These are phyloP conservation scores for Eretmocerus hayati DNA, from an alignment of 2,888 invertebrate genomes.

Conservation along the genomic window DNA sequence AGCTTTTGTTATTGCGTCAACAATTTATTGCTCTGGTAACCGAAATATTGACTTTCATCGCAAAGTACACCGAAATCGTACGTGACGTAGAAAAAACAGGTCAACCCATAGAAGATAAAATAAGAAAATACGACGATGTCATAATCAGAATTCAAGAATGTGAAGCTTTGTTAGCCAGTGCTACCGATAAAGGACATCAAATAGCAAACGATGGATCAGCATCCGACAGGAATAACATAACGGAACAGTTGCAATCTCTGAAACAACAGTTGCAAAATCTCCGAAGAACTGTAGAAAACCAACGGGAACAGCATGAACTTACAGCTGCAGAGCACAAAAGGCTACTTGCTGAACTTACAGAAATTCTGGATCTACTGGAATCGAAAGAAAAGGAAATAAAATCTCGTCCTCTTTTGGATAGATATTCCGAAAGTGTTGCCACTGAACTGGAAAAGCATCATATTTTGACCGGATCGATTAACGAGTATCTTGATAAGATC, in stretches of 20 bases:
- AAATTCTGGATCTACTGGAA: conserved; percentile 76
- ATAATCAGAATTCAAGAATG: conserved; percentile 83
- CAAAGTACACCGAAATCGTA: conserved; percentile 79
- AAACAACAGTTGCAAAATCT: conserved; percentile 77
- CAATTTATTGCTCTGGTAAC: conserved; percentile 81
- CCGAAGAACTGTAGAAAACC: conserved; percentile 74
- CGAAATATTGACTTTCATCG: conserved; percentile 80
- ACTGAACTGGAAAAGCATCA: conserved; percentile 73
- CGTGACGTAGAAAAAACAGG: conserved; percentile 79
- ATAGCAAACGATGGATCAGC: conserved; percentile 86
- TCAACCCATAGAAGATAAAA: conserved; percentile 76
- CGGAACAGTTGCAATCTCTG: conserved; percentile 77
- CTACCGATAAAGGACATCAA: conserved; percentile 87
- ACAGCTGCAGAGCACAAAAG: conserved; percentile 84
- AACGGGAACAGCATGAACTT: conserved; percentile 79
- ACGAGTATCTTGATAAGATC: conserved; percentile 63
- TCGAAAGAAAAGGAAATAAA: conserved; percentile 74
- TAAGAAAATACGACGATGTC: conserved; percentile 78
- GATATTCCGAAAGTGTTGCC: conserved; percentile 73
- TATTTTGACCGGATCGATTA: conserved; percentile 61
- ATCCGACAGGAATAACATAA: conserved; percentile 79
- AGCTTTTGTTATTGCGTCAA: conserved; percentile 72
- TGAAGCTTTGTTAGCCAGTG: conserved; percentile 78
- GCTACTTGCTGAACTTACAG: conserved; percentile 73
- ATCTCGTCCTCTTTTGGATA: conserved; percentile 72